Conservation (phyloP, 2,113 vertebrate species). For the Nothocercus nigrocapillus region DNA sequence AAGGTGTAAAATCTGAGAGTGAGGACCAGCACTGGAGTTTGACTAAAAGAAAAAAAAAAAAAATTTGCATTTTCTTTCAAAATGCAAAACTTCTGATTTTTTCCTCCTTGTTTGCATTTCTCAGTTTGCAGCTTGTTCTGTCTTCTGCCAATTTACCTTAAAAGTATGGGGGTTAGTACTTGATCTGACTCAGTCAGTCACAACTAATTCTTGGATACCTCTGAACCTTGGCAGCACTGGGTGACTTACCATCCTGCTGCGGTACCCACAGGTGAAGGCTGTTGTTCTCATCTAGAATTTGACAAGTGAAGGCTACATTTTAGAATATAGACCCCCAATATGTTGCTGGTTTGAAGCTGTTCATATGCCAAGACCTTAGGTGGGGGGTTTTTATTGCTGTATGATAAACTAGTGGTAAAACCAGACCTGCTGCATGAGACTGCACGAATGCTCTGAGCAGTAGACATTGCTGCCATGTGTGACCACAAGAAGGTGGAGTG, state of each 20-base stretch:
- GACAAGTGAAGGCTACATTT: background rate
- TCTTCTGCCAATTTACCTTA: background rate
- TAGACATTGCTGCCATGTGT: background rate
- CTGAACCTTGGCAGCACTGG: background rate
- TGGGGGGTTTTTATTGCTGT: background rate
- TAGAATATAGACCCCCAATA: background rate
- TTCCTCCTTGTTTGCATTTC: background rate
- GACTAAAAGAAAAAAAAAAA: background rate
- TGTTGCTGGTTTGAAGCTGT: background rate
- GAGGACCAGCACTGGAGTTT: background rate
- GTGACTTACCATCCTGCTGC: background rate
- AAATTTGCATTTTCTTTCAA: conserved; percentile 6
- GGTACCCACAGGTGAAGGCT: background rate
- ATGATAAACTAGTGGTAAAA: background rate
- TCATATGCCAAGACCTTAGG: background rate
- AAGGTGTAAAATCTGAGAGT: conserved; percentile 21
- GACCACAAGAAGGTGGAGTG: background rate
- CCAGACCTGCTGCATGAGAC: background rate
- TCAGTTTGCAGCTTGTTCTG: background rate
- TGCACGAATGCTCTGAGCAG: background rate
- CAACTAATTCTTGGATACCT: background rate
- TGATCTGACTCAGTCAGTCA: background rate
- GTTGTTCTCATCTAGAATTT: background rate
- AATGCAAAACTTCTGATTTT: background rate
- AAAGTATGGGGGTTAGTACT: background rate